Evolutionary conservation across 2,888 invertebrate genomes (phyloP), one percentile per base, ranked within the genome.

Genomic region (Drosophila nr. fundita): DNA sequence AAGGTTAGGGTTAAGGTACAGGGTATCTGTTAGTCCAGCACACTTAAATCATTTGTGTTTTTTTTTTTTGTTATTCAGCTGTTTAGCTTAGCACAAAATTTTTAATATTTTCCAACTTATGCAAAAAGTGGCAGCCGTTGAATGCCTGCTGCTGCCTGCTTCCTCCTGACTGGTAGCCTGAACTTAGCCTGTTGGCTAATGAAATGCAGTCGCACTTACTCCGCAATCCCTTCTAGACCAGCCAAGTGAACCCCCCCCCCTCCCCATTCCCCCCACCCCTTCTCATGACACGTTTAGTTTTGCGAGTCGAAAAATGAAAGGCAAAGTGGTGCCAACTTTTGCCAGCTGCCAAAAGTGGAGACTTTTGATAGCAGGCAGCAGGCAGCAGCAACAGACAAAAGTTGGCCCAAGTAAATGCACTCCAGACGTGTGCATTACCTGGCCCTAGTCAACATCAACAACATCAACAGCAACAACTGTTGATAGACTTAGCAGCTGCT

Each of bases 81-180:
- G 75, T 78, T 77, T 74, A 75, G 75, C 68, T 77, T 71, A 73
- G 78, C 73, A 70, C 69, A 80, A 74, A 69, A 30, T 61, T 83
- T 85, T 89, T 89, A 82, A 89, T 85, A 85, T 85, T 89, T 87
- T 84, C 90, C 63, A 89, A 85, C 88, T 85, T 85, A 87, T 89
- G 88, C 80, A 68, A 71, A 87, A 85, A 84, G 87, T 79, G 89
- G 71, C 89, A 87, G 84, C 73, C 86, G 86, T 67, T 64, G 69
- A 63, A 69, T 68, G 75, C 70, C 62, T 69, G 62, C 64, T 45
- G 45, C 45, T 18, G 54, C 18, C 38, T n/a, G 30, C 21, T 8
- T 30, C 11, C 21, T 32, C 34, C 24, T 36, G 24, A 18, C 50
- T 29, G 57, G 21, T 29, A 57, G 21, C 57, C 40, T 42, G 57